These are phyloP conservation scores for Phrynocephalus versicolor DNA, from an alignment of 2,113 vertebrate species.

Conservation along the genomic window DNA sequence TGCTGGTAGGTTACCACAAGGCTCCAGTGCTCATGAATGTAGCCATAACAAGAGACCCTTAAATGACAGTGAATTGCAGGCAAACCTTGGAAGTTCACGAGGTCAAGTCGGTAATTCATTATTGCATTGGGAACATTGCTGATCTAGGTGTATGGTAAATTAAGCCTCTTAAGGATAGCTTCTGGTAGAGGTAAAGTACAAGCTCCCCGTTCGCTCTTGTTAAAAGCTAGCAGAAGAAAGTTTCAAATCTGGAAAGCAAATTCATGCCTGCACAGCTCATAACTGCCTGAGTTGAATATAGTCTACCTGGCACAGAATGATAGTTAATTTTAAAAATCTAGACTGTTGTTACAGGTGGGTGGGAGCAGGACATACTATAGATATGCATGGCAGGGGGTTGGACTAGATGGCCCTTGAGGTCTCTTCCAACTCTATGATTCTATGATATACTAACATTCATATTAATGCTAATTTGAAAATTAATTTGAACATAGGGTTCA, in stretches of 20 bases:
- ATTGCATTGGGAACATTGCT: conserved; percentile 18
- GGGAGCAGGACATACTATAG: too few species aligned
- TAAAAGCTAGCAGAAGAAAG: background rate
- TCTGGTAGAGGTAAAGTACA: background rate
- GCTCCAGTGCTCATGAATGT: background rate
- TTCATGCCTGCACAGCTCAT: background rate
- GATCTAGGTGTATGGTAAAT: conserved; percentile 16
- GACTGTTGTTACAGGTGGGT: background rate
- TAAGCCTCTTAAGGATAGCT: background rate
- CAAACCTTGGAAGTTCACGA: background rate
- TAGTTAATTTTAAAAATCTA: background rate
- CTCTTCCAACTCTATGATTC: too few species aligned
- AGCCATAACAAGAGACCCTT: conserved; percentile 26
- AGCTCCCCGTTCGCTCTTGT: background rate
- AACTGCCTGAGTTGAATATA: background rate
- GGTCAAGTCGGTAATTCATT: background rate
- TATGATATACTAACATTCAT: too few species aligned
- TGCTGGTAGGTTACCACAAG: background rate
- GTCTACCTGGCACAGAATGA: background rate
- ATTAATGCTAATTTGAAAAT: too few species aligned
- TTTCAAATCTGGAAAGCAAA: background rate
- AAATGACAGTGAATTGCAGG: conserved; percentile 30
- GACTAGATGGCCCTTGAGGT: too few species aligned
- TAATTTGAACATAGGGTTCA: too few species aligned
- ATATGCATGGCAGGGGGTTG: too few species aligned